These are phyloP conservation scores for Mayetiola destructor DNA, from an alignment of 2,888 invertebrate genomes.

Conservation along the genomic window DNA sequence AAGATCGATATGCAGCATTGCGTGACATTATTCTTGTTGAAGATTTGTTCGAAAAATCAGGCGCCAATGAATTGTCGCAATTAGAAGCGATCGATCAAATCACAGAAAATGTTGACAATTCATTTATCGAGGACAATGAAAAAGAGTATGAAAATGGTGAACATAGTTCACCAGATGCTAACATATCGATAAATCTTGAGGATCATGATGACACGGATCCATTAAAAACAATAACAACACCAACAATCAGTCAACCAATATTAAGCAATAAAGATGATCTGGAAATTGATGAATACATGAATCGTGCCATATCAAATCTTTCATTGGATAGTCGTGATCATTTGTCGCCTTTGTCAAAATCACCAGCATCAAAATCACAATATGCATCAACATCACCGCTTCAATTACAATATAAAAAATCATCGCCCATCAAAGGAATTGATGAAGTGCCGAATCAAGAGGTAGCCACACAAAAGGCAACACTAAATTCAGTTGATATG, in stretches of 20 bases:
- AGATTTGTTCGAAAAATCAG: slow-evolving; percentile 38
- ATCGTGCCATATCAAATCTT: slow-evolving; percentile 34
- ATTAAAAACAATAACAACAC: slow-evolving; percentile 21
- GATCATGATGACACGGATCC: slow-evolving; percentile 34
- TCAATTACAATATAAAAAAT: slow-evolving; percentile 14
- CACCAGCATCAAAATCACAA: slow-evolving; percentile 19
- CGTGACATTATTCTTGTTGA: slow-evolving; percentile 59
- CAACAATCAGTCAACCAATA: slow-evolving; percentile 13
- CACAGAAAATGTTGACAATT: slow-evolving; percentile 13
- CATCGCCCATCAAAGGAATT: slow-evolving; percentile 13
- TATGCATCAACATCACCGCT: slow-evolving; percentile 19
- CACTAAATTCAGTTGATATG: slow-evolving; percentile 33
- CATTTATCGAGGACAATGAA: slow-evolving; percentile 19
- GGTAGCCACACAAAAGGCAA: slow-evolving; percentile 20
- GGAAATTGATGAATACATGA: slow-evolving; percentile 35
- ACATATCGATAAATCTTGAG: slow-evolving; percentile 40
- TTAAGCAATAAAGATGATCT: slow-evolving; percentile 28
- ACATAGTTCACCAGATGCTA: slow-evolving; percentile 40
- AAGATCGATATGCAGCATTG: slow-evolving; percentile 67
- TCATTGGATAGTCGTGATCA: slow-evolving; percentile 34
- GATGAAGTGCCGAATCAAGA: slow-evolving; percentile 16
- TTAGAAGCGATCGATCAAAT: background rate
- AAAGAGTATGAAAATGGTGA: slow-evolving; percentile 26
- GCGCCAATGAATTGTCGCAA: background rate
- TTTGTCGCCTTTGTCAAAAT: slow-evolving; percentile 27